Evolutionary conservation across 2,797 vertebrate species (phyloP), one percentile per base, ranked within the genome.

Genomic region (Petrocephalus schoutedeni): DNA sequence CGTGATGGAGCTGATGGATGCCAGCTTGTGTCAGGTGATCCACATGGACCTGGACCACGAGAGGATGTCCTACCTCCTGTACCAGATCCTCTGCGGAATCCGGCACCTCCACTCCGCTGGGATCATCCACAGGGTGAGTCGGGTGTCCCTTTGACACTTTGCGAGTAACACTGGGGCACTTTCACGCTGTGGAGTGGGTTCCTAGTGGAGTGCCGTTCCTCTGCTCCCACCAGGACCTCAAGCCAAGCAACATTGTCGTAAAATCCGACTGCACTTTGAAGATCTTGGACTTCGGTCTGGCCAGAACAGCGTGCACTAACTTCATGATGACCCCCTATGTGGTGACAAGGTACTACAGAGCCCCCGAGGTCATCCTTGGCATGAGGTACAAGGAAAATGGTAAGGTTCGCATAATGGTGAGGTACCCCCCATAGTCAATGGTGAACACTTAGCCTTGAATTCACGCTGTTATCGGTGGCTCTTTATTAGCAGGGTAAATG

Each of bases 311-410:
- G 0, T 98, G 97, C 93, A 99, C 98, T 89, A 99, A 98, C 94
- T 99, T 99, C 90, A 99, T 99, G 98, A 99, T 99, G 98, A 99
- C 98, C 1, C 98, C 98, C 0, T 99, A 99, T 0, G 98, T 99
- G 90, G 98, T 99, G 90, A 99, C 98, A 0, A 95, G 98, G 89
- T 99, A 99, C 92, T 99, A 99, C 93, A 96, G 98, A 45, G 98
- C 98, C 0, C 98, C 98, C 0, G 98, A 99, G 92, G 98, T 99
- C 93, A 99, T 99, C 92, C 95, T 99, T 90, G 98, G 98, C 36
- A 99, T 99, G 98, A 98, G 98, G 92, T 99, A 99, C 92, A 99
- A 98, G 87, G 98, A 99, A 93, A 99, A 99, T 1, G 98, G 98
- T 99, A 92, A 96, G 95, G 6, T 8, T 85, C 12, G 0, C 12